Evolutionary conservation across 2,797 vertebrate species (phyloP), one percentile per base, ranked within the genome.

Genomic region (Lutjanus campechanus): DNA sequence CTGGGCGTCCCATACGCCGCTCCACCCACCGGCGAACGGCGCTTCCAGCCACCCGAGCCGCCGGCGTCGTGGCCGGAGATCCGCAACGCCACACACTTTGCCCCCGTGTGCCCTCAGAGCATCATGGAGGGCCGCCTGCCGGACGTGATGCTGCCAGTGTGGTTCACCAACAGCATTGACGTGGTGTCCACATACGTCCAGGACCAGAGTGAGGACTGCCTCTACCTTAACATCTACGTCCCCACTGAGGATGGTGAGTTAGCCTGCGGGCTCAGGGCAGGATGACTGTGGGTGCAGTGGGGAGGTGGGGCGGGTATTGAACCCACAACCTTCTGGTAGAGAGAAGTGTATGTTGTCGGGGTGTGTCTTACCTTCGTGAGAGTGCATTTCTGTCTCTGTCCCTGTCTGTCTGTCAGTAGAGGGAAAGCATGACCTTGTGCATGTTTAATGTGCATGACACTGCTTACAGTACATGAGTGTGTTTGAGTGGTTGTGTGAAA

Each of bases 171-270:
- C 94, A 97, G 98, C 95, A 95, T 99, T 89, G 98, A 99, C 90
- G 95, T 99, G 90, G 97, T 99, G 90, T 97, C 98, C n/a, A 96
- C 97, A 7, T 99, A 97, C 4, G 97, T 99, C 55, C 98, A 99
- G 95, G 98, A 99, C 79, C 98, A 99, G 96, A 99, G 97, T 49
- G 98, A 99, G 95, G 98, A 99, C 91, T 99, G 98, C 93, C 96
- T 99, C 64, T 99, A 97, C 92, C 93, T 99, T 89, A 99, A 99
- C 94, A 99, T 99, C 93, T 99, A 99, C 64, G 98, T 99, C 66
- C 98, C 98, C 85, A 99, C 98, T 1, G 98, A 99, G 97, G 98
- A 99, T 97, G 98, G 98, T 99, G 97, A 99, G 98, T 99, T 94
- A 79, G 91, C 92, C 92, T 93, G 93, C 69, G 88, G 47, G 94